A percentile compares a stretch with the other conserved stretches of the same genome.
Evolutionary conservation across 2,888 invertebrate genomes (phyloP).

Genomic region (Sarcophaga rosellei): DNA sequence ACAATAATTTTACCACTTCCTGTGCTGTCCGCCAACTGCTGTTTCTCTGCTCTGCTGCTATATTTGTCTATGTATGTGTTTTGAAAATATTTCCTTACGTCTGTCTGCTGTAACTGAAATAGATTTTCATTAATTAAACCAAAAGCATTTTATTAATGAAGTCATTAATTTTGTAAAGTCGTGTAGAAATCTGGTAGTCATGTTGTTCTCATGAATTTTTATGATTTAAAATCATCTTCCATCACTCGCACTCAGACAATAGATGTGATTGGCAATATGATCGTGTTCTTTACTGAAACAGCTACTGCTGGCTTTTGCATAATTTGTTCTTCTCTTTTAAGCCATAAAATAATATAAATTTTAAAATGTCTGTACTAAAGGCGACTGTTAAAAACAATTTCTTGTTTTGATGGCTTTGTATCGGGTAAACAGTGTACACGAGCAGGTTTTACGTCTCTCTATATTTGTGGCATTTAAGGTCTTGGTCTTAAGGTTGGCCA

Average conservation of each 20-base stretch:
- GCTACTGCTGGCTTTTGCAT: neutral
- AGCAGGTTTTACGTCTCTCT: too few species aligned
- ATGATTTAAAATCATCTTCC: neutral
- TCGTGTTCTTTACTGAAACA: neutral
- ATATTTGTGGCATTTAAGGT: too few species aligned
- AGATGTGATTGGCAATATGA: neutral
- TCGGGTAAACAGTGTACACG: too few species aligned
- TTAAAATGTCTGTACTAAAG: constrained; percentile 22
- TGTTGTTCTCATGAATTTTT: neutral
- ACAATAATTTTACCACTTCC: neutral
- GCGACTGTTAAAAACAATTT: constrained; percentile 53
- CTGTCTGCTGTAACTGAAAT: neutral
- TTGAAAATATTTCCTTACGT: neutral
- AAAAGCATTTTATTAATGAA: constrained; percentile 32
- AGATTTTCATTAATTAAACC: constrained; percentile 30
- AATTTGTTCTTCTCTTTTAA: neutral
- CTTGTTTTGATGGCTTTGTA: neutral
- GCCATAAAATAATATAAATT: neutral
- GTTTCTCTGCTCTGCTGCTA: neutral
- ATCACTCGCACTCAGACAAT: neutral
- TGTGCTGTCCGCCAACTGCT: neutral
- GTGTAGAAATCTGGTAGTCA: neutral
- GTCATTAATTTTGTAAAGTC: constrained; percentile 19
- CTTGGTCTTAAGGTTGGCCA: neutral
- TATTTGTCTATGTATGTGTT: too few species aligned